Evolutionary conservation across 2,113 vertebrate species (phyloP), one percentile per base, ranked within the genome.

Genomic region (Larimichthys crocea): DNA sequence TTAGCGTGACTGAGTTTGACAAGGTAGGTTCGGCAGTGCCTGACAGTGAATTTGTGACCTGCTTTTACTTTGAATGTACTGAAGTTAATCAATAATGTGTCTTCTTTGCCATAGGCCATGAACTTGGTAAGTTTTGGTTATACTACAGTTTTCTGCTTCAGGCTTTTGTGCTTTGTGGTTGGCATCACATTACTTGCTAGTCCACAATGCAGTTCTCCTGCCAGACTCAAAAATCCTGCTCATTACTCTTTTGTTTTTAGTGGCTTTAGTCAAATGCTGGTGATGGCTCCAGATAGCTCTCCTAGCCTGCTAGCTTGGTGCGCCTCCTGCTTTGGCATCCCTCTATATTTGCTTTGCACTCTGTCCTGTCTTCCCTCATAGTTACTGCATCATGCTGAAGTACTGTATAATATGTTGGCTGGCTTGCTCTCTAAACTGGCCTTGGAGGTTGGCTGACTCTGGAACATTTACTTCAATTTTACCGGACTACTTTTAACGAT

Each of bases 41-140:
- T 46, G 48, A 76, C 24, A 24, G 74, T 83, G 24, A 83, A 48
- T 86, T 35, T 86, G 57, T 87, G 19, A 80, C 55, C 72, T 79
- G 42, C 62, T 66, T 78, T 52, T 50, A 10, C 57, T 53, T 42
- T 84, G n/a, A 79, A 84, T 92, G 79, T 82, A 56, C 69, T 89
- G 48, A 86, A 85, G 80, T 79, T 70, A 89, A 94, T 94, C 91
- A 89, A 92, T 90, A 71, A 84, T 88, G 69, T 95, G 82, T 91
- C 83, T 91, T 87, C 93, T 95, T 95, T 95, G 22, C 87, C 83
- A 86, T 97, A 99, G 97, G 97, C 97, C 94, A 99, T 99, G 97
- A 98, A 99, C 95, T 94, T 99, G 97, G 97, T 99, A 96, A 99
- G 97, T 99, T 91, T 87, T 89, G 75, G 74, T 77, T 92, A 85